These are phyloP conservation scores for Xanthia icteritia DNA, from an alignment of 2,888 invertebrate genomes.

Conservation along the genomic window DNA sequence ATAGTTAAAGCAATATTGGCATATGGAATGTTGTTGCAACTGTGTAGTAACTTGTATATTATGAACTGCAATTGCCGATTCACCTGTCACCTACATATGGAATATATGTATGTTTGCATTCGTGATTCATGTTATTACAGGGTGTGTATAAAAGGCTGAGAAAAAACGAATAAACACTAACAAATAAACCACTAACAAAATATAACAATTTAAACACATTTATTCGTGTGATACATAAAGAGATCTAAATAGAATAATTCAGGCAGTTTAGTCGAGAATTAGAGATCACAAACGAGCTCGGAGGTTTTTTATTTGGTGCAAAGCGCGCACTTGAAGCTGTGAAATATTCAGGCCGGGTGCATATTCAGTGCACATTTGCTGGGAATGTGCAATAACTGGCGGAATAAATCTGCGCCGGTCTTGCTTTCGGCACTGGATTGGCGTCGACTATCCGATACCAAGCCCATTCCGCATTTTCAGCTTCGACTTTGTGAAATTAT, in stretches of 20 bases:
- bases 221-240: not conserved
- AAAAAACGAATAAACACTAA: too few relatives aligned
- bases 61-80: not conserved
- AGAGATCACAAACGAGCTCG: conserved; percentile 44
- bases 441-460: conserved; percentile 72
- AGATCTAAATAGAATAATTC: conserved; percentile 31
- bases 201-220: not conserved
- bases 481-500: conserved; percentile 63
- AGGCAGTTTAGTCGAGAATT: conserved; percentile 43
- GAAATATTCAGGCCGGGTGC: conserved; percentile 75
- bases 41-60: not conserved
- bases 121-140: not conserved
- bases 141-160: not conserved
- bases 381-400: conserved; percentile 80
- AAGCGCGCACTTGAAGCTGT: conserved; percentile 65
- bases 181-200: too few relatives aligned
- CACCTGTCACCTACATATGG: not conserved
- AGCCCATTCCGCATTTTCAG: conserved; percentile 65
- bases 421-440: conserved; percentile 73
- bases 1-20: conserved; percentile 4
- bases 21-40: not conserved
- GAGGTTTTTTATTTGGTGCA: conserved; percentile 58
- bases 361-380: conserved; percentile 77
- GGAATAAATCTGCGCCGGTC: conserved; percentile 77
- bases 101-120: conserved; percentile 4